Evolutionary conservation across 2,888 invertebrate species (phyloP).

Genomic region (Hartigia nigra): DNA sequence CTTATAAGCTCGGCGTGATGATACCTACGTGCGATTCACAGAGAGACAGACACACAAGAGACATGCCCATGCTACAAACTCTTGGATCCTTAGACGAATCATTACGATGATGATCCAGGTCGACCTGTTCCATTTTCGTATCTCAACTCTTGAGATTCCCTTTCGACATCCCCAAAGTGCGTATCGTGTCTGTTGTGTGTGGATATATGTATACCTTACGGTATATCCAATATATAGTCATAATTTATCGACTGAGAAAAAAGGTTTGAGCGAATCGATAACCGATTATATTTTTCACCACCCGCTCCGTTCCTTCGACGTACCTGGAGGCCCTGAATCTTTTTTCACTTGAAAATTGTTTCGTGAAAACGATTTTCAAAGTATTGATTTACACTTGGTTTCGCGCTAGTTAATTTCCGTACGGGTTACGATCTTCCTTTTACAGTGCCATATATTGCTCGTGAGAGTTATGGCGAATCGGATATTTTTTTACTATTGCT

Average conservation of each 20-base stretch:
- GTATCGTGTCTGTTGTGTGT: not conserved
- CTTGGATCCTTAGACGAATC: not conserved
- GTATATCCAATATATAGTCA: not conserved
- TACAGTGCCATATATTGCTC: not conserved
- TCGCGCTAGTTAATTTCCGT: not conserved
- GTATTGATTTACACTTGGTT: not conserved
- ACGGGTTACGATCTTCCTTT: not conserved
- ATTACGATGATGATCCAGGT: not conserved
- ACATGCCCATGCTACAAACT: slow-evolving; percentile 57
- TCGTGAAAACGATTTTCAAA: not conserved
- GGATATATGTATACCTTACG: not conserved
- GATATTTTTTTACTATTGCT: no score
- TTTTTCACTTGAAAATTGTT: not conserved
- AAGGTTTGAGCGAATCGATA: not conserved
- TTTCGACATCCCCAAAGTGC: not conserved
- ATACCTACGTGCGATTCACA: slow-evolving; percentile 2
- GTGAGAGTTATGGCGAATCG: not conserved
- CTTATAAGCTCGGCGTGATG: slow-evolving; percentile 50
- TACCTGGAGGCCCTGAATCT: not conserved
- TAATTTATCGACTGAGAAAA: not conserved
- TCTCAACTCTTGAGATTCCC: not conserved
- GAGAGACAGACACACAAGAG: slow-evolving; percentile 47
- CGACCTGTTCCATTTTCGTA: not conserved
- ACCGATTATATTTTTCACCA: not conserved
- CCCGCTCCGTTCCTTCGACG: not conserved